These are phyloP conservation scores for Acronicta alni DNA, from an alignment of 2,888 invertebrate species.

Conservation along the genomic window DNA sequence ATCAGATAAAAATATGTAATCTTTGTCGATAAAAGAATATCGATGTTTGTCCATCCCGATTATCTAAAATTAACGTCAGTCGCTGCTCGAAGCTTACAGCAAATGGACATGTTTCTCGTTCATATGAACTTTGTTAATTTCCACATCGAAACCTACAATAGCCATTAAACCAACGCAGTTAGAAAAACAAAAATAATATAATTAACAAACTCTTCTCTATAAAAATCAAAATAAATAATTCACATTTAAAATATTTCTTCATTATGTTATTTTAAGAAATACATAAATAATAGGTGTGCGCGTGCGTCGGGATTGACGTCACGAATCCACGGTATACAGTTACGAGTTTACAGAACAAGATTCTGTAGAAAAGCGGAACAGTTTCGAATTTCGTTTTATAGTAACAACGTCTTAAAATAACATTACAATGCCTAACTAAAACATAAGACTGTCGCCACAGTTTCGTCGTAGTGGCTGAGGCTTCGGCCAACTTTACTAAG, in stretches of 20 bases:
- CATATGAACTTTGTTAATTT: constrained; percentile 22
- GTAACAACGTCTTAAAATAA: constrained; percentile 50
- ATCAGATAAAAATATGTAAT: constrained; percentile 14
- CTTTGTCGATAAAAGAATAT: constrained; percentile 56
- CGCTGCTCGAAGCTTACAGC: constrained; percentile 54
- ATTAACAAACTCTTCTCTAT: neutral
- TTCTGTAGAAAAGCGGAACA: constrained; percentile 35
- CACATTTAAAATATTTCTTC: constrained; percentile 18
- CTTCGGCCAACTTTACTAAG: neutral
- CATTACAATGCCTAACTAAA: constrained; percentile 26
- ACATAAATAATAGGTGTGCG: constrained; percentile 40
- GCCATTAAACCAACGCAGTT: neutral
- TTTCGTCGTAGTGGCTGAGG: constrained; percentile 14
- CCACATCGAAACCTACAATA: constrained; percentile 4
- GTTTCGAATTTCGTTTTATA: constrained; percentile 42
- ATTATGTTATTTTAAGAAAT: constrained; percentile 42
- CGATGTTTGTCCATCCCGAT: constrained; percentile 67
- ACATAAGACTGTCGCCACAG: constrained; percentile 19
- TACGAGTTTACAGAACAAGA: constrained; percentile 41
- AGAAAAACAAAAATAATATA: neutral
- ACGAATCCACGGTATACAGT: constrained; percentile 34
- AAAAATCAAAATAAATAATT: constrained; percentile 15
- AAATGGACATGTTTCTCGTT: constrained; percentile 55
- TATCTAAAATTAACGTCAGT: constrained; percentile 75
- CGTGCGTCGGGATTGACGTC: constrained; percentile 43